These are phyloP conservation scores for Gerris lacustris DNA, from an alignment of 2,888 invertebrate genomes.

Conservation along the genomic window DNA sequence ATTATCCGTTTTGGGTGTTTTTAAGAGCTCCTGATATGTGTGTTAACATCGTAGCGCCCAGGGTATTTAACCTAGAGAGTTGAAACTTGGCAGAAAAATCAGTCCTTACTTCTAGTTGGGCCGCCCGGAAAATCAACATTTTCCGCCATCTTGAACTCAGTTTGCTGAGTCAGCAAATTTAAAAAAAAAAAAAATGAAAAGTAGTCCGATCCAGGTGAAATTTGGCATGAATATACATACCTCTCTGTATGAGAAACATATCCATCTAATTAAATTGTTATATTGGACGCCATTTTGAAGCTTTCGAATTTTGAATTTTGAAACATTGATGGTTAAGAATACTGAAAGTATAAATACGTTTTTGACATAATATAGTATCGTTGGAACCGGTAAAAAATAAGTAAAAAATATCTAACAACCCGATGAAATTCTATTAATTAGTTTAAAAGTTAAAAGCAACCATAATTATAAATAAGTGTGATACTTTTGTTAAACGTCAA, in stretches of 20 bases:
- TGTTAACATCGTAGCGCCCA: background rate
- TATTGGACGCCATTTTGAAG: background rate
- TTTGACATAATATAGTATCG: too few relatives aligned
- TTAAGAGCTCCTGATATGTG: background rate
- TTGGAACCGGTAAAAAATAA: too few relatives aligned
- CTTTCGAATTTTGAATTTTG: background rate
- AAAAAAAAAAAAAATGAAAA: background rate
- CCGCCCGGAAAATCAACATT: background rate
- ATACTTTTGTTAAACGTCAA: too few relatives aligned
- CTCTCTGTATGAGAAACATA: background rate
- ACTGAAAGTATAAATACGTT: too few relatives aligned
- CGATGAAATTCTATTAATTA: too few relatives aligned
- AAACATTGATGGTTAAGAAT: background rate
- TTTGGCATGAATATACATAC: background rate
- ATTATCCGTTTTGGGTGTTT: background rate
- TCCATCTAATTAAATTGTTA: background rate
- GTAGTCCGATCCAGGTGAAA: background rate
- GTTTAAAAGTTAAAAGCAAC: too few relatives aligned
- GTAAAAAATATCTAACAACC: too few relatives aligned
- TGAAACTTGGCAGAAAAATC: background rate
- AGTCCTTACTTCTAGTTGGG: background rate
- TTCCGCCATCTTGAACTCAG: background rate
- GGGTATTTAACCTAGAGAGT: background rate
- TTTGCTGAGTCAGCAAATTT: background rate
- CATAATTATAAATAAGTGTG: too few relatives aligned